Percentiles rank a stretch among this genome's conserved stretches.
Conservation (phyloP, 2,113 vertebrate species). For the Okapia johnstoni region DNA sequence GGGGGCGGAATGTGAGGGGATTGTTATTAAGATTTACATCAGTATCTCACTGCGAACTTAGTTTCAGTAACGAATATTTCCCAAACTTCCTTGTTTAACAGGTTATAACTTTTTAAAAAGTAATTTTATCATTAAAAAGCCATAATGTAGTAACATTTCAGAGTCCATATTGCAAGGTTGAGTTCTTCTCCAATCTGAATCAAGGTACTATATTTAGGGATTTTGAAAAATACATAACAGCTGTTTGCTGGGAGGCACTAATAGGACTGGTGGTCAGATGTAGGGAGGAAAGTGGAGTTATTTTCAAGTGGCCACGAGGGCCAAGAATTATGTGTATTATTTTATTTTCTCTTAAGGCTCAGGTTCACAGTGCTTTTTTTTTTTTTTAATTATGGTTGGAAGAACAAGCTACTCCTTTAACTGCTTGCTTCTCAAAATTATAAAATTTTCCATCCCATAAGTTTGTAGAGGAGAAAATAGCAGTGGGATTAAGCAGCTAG, state of each 20-base stretch:
- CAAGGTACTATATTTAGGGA: neutral
- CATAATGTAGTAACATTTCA: neutral
- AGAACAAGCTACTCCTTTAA: neutral
- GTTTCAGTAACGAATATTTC: neutral
- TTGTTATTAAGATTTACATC: neutral
- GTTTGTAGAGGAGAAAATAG: neutral
- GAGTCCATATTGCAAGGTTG: neutral
- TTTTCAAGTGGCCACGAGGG: neutral
- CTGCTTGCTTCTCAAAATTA: neutral
- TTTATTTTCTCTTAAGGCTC: neutral
- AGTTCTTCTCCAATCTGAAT: neutral
- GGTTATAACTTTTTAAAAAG: neutral
- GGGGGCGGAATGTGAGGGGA: neutral
- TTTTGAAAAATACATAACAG: neutral
- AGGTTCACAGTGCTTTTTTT: neutral
- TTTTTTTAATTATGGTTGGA: neutral
- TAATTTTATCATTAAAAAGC: neutral
- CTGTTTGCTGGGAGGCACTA: neutral
- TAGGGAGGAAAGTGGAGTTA: neutral
- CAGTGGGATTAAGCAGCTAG: neutral
- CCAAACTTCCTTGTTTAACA: conserved; percentile 13
- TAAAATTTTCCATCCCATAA: neutral
- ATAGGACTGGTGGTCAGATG: neutral
- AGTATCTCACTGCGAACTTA: neutral
- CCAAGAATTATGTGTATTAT: neutral